Percentiles rank a stretch among this genome's conserved stretches.
These are phyloP conservation scores for Hycleus cichorii DNA, from an alignment of 1,140 invertebrate genomes.

Conservation along the genomic window DNA sequence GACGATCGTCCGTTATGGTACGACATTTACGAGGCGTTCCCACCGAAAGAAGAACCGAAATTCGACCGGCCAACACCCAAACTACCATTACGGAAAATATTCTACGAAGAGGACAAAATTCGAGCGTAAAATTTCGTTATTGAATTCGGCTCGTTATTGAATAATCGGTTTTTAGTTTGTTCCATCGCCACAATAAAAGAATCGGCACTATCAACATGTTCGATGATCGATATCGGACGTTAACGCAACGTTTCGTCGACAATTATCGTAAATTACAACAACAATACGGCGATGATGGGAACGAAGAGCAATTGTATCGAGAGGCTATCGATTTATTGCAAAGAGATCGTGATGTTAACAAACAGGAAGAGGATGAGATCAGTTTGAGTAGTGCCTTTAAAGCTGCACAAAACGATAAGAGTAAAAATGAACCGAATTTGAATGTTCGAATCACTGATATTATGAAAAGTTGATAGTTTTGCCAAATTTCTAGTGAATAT, in stretches of 20 bases:
- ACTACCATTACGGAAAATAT: constrained; percentile 57
- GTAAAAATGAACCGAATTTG: too few relatives aligned
- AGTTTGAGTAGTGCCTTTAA: constrained; percentile 33
- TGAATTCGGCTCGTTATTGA: constrained; percentile 6
- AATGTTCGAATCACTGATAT: too few relatives aligned
- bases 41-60: constrained; percentile 69
- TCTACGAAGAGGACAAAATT: constrained; percentile 79
- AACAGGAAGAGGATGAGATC: constrained; percentile 17
- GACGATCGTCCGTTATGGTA: constrained; percentile 85
- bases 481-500: too few relatives aligned
- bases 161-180: constrained; percentile 47
- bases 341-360: constrained; percentile 19
- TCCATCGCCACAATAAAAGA: constrained; percentile 50
- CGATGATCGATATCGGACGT: constrained; percentile 42
- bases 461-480: too few relatives aligned
- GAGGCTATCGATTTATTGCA: constrained; percentile 42
- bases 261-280: constrained; percentile 48
- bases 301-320: constrained; percentile 44
- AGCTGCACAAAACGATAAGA: constrained; percentile 16
- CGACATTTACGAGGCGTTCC: constrained; percentile 78
- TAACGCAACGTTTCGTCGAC: constrained; percentile 52
- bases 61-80: constrained; percentile 56
- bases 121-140: constrained; percentile 59
- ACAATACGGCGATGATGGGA: constrained; percentile 41
- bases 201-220: constrained; percentile 46